These are phyloP conservation scores for Semaprochilodus insignis DNA, from an alignment of 2,797 vertebrate species.

Conservation along the genomic window DNA sequence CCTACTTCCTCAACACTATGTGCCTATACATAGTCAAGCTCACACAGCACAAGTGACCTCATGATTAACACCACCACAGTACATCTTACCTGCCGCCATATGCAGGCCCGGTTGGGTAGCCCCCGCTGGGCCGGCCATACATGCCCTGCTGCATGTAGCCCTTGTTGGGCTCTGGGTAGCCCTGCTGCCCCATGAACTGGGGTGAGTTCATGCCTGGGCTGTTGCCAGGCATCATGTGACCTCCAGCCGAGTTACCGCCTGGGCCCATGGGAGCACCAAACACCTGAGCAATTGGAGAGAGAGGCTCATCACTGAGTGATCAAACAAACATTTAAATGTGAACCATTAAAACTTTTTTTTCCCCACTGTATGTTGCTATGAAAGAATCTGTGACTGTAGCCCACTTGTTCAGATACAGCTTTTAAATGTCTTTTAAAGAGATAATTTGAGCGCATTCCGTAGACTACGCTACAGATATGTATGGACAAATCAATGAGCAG, in stretches of 20 bases:
- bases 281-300: conserved; percentile 75
- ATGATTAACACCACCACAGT: background rate
- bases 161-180: conserved; percentile 86
- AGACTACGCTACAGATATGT: no score
- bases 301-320: no score
- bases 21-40: background rate
- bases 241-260: conserved; percentile 85
- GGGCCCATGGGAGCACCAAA: conserved; percentile 92
- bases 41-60: background rate
- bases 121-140: conserved; percentile 82
- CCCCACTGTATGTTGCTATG: no score
- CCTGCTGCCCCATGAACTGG: conserved; percentile 90
- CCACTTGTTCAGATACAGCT: no score
- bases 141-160: conserved; percentile 87
- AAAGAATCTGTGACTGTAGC: no score
- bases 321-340: no score
- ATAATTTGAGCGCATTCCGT: no score
- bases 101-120: conserved; percentile 70
- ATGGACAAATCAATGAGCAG: no score
- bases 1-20: background rate
- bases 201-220: conserved; percentile 86
- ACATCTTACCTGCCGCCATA: conserved; percentile 76
- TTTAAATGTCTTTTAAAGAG: no score
- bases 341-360: no score
- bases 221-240: conserved; percentile 88